Conservation (phyloP, 2,113 vertebrate species). For the Mionectes macconnelli region DNA sequence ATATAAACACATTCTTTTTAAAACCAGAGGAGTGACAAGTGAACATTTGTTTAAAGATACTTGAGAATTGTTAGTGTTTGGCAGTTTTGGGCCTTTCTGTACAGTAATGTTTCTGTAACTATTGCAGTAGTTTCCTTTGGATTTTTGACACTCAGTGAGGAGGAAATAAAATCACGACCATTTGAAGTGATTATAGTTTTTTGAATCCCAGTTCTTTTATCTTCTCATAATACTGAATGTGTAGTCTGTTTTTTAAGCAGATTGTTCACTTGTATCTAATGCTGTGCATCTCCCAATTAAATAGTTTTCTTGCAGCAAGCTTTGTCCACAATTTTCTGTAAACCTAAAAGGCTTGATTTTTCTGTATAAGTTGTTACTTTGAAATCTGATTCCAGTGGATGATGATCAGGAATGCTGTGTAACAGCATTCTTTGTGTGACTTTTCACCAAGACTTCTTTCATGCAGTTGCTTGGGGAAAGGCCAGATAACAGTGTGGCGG, state of each 20-base stretch:
- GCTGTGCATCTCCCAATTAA: not conserved
- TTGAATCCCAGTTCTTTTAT: not conserved
- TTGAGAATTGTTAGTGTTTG: not conserved
- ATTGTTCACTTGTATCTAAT: not conserved
- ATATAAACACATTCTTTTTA: not conserved
- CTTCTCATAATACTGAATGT: not conserved
- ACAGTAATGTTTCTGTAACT: not conserved
- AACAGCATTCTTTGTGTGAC: slow-evolving; percentile 72
- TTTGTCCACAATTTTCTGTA: not conserved
- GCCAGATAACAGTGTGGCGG: slow-evolving; percentile 56
- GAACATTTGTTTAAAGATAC: not conserved
- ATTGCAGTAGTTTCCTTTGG: not conserved
- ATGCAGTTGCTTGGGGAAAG: slow-evolving; percentile 67
- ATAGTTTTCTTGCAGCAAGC: not conserved
- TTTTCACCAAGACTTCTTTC: slow-evolving; percentile 69
- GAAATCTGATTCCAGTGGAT: slow-evolving; percentile 70
- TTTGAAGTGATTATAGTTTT: not conserved
- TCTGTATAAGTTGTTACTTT: slow-evolving; percentile 30
- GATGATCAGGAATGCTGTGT: slow-evolving; percentile 71
- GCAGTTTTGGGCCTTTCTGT: not conserved
- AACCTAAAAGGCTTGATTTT: slow-evolving; percentile 9
- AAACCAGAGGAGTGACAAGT: not conserved
- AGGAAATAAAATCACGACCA: not conserved
- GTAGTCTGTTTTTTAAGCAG: not conserved
- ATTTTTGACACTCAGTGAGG: not conserved